Base-by-base conservation (phyloP, 2,797 vertebrate species). In the Sebastolobus alascanus region DNA sequence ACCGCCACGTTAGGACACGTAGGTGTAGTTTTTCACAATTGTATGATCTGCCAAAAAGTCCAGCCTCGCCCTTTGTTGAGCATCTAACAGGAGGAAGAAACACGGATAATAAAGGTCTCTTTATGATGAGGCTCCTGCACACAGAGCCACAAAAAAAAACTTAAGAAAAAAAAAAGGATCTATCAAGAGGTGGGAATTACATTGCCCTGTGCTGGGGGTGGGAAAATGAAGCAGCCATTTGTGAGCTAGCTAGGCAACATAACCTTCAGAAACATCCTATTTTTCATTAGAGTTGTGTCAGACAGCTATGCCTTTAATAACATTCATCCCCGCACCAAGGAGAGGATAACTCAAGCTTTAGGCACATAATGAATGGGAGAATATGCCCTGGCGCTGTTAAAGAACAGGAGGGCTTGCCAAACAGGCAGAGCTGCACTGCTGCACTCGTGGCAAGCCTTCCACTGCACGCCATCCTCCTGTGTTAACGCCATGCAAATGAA, bases 221-320 rank as follows among this genome's bases (percentile, higher is more conserved):
- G 93, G 90, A 90, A 94, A 93, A 96, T 94, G 94, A 95, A 95
- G 93, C 90, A 94, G 94, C 92, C 92, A 92, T 95, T 94, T 96
- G 89, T 92, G 94, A 95, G 94, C 94, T 90, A 82, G 92, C 93
- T 90, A 25, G 92, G 93, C 90, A 94, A 95, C 94, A 91, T 96
- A 96, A 96, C 96, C 96, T 96, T 96, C 96, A 96, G 95, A 95
- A 96, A 95, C 94, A 95, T 95, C 94, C 95, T 95, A 96, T 96
- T 96, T 96, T 96, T 96, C 96, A 96, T 96, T 96, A 96, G 95
- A 96, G 93, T 92, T 79, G 90, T 95, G 95, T 96, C 95, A 96
- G 95, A 92, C 94, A 91, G 95, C 94, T 86, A 89, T 88, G 91
- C 94, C 95, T 96, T 95, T 96, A 96, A 96, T 96, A 95, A 95